phyloP scores from a whole-genome alignment of 2,113 vertebrate genomes.

The Ancistrus triradiatus region DNA sequence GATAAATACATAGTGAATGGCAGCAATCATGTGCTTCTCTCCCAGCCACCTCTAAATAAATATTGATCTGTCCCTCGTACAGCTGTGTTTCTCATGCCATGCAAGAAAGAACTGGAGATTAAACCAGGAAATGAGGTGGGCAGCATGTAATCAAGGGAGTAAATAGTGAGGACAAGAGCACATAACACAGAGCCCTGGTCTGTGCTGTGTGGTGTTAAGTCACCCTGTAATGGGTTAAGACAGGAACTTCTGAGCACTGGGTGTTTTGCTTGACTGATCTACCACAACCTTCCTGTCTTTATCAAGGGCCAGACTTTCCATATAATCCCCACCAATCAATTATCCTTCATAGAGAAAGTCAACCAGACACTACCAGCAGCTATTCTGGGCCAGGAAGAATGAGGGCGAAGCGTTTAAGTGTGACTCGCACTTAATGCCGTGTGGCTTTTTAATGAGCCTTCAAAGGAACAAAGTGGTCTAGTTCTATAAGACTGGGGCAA shows the following conservation, averaged over 20 bases:
- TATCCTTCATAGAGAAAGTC: slow-evolving; percentile 62
- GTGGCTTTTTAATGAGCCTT: slow-evolving; percentile 37
- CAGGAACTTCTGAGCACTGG: slow-evolving; percentile 34
- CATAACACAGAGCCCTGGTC: slow-evolving; percentile 44
- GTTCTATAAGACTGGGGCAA: not conserved
- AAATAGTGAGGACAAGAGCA: slow-evolving; percentile 44
- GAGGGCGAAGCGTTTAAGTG: slow-evolving; percentile 49
- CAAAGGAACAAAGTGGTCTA: slow-evolving; percentile 15
- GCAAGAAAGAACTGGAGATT: slow-evolving; percentile 21
- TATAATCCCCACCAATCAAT: slow-evolving; percentile 68
- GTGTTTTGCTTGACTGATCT: slow-evolving; percentile 37
- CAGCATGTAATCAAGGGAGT: slow-evolving; percentile 52
- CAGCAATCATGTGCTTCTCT: no score
- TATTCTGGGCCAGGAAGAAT: slow-evolving; percentile 46
- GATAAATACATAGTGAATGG: no score
- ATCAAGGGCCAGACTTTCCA: slow-evolving; percentile 53
- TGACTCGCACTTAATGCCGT: slow-evolving; percentile 35
- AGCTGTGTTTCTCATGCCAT: slow-evolving; percentile 47
- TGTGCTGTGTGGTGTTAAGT: slow-evolving; percentile 32
- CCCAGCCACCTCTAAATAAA: slow-evolving; percentile 50
- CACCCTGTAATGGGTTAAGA: slow-evolving; percentile 26
- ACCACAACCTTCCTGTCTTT: slow-evolving; percentile 41
- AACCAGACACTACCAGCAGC: slow-evolving; percentile 47
- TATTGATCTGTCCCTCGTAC: slow-evolving; percentile 45
- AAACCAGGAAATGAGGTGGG: slow-evolving; percentile 46